phyloP scores from a whole-genome alignment of 2,888 invertebrate species.

The Celastrina argiolus region DNA sequence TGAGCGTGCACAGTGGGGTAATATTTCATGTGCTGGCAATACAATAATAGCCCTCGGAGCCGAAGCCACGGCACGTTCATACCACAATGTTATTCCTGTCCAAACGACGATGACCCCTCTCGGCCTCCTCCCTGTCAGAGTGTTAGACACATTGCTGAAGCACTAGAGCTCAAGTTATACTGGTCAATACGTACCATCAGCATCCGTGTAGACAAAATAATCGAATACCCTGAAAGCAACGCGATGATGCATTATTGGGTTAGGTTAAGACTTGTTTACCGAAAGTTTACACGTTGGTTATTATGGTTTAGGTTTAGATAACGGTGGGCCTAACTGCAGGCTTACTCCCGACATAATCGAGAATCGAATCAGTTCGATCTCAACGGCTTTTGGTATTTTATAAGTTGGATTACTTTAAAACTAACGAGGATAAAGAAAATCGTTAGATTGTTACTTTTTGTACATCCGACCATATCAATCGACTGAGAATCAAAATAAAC shows the following conservation, averaged over 20 bases:
- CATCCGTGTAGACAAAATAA: slow-evolving; percentile 77
- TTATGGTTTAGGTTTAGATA: not conserved
- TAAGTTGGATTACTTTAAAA: too few relatives aligned
- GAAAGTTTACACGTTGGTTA: slow-evolving; percentile 16
- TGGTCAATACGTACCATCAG: slow-evolving; percentile 62
- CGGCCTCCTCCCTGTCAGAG: slow-evolving; percentile 27
- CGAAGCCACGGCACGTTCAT: slow-evolving; percentile 75
- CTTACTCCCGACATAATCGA: too few relatives aligned
- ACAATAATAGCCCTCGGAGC: slow-evolving; percentile 74
- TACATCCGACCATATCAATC: too few relatives aligned
- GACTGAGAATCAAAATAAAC: too few relatives aligned
- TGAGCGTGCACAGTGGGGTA: slow-evolving; percentile 71
- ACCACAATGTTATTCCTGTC: slow-evolving; percentile 68
- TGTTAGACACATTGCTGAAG: slow-evolving; percentile 37
- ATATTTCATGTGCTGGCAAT: slow-evolving; percentile 77
- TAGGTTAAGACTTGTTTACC: slow-evolving; percentile 74
- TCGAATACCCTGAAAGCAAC: slow-evolving; percentile 75
- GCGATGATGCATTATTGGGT: slow-evolving; percentile 73
- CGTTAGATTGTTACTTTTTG: too few relatives aligned
- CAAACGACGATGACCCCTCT: slow-evolving; percentile 48
- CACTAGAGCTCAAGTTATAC: slow-evolving; percentile 42
- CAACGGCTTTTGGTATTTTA: too few relatives aligned
- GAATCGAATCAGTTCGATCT: too few relatives aligned
- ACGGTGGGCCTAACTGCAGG: too few relatives aligned
- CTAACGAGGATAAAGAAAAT: too few relatives aligned